These are phyloP conservation scores for Falco naumanni DNA, from an alignment of 2,797 vertebrate genomes.

Conservation along the genomic window DNA sequence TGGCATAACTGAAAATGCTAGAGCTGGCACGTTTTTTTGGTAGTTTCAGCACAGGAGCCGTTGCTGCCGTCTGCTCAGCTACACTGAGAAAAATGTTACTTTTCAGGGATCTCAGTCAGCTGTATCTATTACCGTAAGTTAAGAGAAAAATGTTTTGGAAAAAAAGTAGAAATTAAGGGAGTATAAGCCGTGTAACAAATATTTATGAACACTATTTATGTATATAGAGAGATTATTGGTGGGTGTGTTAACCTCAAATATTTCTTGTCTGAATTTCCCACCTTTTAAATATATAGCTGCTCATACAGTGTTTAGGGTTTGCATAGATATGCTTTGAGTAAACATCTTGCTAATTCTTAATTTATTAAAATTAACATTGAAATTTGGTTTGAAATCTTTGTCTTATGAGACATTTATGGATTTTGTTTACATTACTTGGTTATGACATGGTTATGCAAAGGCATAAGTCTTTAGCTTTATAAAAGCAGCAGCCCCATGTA, in stretches of 20 bases:
- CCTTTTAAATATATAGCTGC: neutral
- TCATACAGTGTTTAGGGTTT: neutral
- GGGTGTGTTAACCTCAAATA: neutral
- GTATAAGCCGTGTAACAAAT: neutral
- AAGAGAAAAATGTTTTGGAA: neutral
- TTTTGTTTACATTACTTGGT: neutral
- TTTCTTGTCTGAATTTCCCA: neutral
- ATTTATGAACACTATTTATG: neutral
- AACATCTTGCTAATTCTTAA: neutral
- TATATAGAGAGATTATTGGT: neutral
- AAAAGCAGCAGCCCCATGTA: neutral
- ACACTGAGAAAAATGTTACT: neutral
- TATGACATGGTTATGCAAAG: neutral
- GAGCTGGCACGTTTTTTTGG: neutral
- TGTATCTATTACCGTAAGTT: neutral
- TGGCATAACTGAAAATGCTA: neutral
- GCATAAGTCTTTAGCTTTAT: neutral
- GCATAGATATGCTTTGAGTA: neutral
- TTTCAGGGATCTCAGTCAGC: neutral
- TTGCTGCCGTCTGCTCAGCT: neutral
- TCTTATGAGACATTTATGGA: neutral
- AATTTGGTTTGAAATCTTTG: neutral
- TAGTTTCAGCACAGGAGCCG: neutral
- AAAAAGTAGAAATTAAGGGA: neutral
- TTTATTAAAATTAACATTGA: neutral